Conservation (phyloP, 64 coral and sea anemone genomes). For the Pachyseris speciosa region DNA sequence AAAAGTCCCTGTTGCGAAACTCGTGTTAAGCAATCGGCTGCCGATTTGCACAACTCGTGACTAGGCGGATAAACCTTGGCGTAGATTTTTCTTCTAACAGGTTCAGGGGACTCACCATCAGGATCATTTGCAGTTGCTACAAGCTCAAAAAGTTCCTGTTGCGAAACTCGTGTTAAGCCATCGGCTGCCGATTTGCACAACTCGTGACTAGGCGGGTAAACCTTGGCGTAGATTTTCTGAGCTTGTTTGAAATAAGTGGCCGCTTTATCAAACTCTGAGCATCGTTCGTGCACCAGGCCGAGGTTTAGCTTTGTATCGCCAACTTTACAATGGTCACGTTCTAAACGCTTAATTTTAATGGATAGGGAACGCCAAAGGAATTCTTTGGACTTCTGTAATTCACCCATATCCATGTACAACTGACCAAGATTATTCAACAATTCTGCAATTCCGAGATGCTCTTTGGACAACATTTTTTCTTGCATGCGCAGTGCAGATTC, state of each 20-base stretch:
- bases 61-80: not conserved
- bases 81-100: too few species aligned
- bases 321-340: not conserved
- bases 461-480: not conserved
- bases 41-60: not conserved
- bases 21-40: too few species aligned
- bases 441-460: not conserved
- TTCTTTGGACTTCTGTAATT: not conserved
- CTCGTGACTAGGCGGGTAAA: too few species aligned
- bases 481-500: not conserved
- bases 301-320: not conserved
- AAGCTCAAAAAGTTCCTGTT: too few species aligned
- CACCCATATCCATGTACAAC: not conserved
- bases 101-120: too few species aligned
- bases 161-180: too few species aligned
- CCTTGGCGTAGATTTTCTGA: not conserved
- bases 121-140: too few species aligned
- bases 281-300: not conserved
- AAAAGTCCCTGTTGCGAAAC: too few species aligned
- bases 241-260: not conserved
- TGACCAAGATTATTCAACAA: constrained; percentile 1
- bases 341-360: not conserved
- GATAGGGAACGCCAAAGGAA: not conserved
- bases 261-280: not conserved
- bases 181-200: too few species aligned